Conservation (phyloP, 2,797 vertebrate genomes). For the Euphonia xanthogaster region DNA sequence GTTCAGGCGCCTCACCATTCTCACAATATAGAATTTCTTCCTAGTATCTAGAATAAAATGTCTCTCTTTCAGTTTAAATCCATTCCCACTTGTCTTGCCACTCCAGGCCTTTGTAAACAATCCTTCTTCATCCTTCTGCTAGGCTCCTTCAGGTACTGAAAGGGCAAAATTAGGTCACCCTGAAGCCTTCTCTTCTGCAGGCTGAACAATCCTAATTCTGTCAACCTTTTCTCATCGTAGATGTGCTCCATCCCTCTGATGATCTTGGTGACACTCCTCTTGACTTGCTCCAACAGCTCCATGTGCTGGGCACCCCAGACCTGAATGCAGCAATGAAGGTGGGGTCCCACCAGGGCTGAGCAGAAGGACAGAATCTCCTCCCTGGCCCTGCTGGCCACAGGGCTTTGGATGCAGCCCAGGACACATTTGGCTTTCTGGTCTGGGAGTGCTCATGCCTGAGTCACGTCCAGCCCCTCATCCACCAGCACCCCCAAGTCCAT, state of each 20-base stretch:
- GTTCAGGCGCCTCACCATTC: too few species aligned
- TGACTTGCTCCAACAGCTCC: background rate
- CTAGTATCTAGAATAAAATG: background rate
- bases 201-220: background rate
- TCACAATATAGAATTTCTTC: background rate
- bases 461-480: background rate
- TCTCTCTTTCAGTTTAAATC: background rate
- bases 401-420: background rate
- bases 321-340: background rate
- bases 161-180: background rate
- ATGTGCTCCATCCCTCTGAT: background rate
- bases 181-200: background rate
- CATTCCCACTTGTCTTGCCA: background rate
- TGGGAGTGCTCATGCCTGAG: background rate
- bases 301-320: background rate
- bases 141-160: background rate
- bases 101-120: background rate
- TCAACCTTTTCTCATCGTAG: background rate
- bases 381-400: background rate
- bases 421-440: rapidly evolving
- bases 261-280: background rate
- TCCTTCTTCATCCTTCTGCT: background rate
- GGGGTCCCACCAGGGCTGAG: background rate
- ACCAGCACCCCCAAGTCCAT: background rate
- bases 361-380: background rate